A percentile compares a stretch with the other conserved stretches of the same genome.
These are phyloP conservation scores for Pseudococcus jackbeardsleyi DNA, from an alignment of 2,888 invertebrate genomes.

Conservation along the genomic window DNA sequence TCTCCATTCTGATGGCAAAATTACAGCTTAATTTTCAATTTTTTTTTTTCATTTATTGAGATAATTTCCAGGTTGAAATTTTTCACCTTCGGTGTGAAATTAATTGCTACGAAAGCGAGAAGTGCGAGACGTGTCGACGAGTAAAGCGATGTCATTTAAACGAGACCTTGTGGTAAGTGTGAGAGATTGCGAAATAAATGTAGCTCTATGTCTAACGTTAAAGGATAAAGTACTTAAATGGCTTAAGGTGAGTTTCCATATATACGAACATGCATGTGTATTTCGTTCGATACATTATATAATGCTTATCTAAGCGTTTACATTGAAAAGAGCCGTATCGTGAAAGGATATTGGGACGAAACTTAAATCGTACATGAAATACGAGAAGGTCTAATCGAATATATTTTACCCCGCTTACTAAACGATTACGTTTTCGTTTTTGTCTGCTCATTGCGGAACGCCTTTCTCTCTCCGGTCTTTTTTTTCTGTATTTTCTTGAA, in stretches of 20 bases:
- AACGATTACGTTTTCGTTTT: slow-evolving; percentile 55
- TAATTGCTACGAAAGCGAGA: background rate
- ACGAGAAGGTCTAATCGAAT: slow-evolving; percentile 55
- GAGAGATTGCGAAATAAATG: slow-evolving; percentile 42
- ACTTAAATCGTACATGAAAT: slow-evolving; percentile 51
- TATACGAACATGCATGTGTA: slow-evolving; percentile 11
- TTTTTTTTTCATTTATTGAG: no score
- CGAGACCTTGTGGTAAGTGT: slow-evolving; percentile 17
- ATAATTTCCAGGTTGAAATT: no score
- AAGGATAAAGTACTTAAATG: slow-evolving; percentile 52
- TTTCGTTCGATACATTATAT: slow-evolving; percentile 47
- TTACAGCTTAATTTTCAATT: no score
- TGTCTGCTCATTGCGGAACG: slow-evolving; percentile 50
- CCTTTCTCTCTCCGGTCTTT: background rate
- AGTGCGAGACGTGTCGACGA: background rate
- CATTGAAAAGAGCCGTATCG: slow-evolving; percentile 49
- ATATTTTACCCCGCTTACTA: slow-evolving; percentile 47
- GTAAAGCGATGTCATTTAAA: slow-evolving; percentile 8
- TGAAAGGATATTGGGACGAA: slow-evolving; percentile 48
- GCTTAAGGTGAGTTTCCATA: slow-evolving; percentile 52
- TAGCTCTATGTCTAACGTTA: slow-evolving; percentile 32
- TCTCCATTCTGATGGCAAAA: no score
- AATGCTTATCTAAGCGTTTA: slow-evolving; percentile 57
- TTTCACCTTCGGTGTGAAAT: background rate
- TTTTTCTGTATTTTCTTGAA: slow-evolving; percentile 47